phyloP scores from a whole-genome alignment of 2,888 invertebrate genomes.

The Mayetiola destructor region DNA sequence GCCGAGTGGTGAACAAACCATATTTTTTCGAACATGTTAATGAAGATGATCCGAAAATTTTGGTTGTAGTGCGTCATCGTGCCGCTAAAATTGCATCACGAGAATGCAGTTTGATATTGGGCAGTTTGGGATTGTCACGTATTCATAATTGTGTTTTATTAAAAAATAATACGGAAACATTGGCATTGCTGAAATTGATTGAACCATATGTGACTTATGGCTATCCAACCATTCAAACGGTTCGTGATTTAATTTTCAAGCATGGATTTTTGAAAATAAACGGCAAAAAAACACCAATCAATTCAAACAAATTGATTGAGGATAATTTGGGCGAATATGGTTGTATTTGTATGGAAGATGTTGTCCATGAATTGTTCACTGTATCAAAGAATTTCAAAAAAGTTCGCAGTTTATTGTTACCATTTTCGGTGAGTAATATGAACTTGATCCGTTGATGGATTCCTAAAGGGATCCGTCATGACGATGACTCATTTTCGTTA shows the following conservation, averaged over 20 bases:
- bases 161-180: slow-evolving; percentile 30
- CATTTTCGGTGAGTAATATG: slow-evolving; percentile 31
- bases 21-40: slow-evolving; percentile 1
- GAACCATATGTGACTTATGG: slow-evolving; percentile 34
- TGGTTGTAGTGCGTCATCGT: slow-evolving; percentile 32
- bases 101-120: slow-evolving; percentile 29
- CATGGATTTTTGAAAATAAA: slow-evolving; percentile 31
- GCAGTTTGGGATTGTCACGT: slow-evolving; percentile 24
- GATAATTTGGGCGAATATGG: slow-evolving; percentile 31
- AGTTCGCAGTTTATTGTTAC: slow-evolving; percentile 27
- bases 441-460: neutral
- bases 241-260: slow-evolving; percentile 33
- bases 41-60: slow-evolving; percentile 17
- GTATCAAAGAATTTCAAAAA: slow-evolving; percentile 31
- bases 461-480: no score
- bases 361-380: slow-evolving; percentile 34
- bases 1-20: slow-evolving; percentile 13
- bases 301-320: slow-evolving; percentile 34
- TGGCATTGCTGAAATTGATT: slow-evolving; percentile 29
- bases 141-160: slow-evolving; percentile 31
- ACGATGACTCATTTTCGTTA: no score
- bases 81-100: slow-evolving; percentile 31
- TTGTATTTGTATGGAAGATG: slow-evolving; percentile 34
- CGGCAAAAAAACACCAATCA: slow-evolving; percentile 31
- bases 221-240: slow-evolving; percentile 28